Conservation (phyloP, 2,888 invertebrate species). For the Acanthosepion lycidas region DNA sequence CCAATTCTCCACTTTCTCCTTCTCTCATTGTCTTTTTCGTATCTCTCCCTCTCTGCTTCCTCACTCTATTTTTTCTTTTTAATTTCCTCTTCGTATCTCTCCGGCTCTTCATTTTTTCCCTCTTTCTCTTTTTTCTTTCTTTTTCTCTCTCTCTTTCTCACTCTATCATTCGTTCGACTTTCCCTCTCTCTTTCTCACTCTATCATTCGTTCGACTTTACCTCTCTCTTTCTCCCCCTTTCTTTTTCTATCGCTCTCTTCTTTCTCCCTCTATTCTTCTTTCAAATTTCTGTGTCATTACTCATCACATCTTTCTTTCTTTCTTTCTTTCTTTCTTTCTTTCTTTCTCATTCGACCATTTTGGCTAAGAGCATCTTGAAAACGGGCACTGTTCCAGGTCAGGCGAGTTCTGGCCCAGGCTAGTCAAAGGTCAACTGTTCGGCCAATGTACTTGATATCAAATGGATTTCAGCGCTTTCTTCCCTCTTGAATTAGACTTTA, state of each 20-base stretch:
- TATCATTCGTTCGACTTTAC: not conserved
- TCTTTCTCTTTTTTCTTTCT: not conserved
- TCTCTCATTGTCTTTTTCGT: not conserved
- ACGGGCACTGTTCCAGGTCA: slow-evolving; percentile 2
- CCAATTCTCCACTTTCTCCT: not conserved
- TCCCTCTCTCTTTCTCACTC: not conserved
- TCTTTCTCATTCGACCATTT: not conserved
- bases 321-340: not conserved
- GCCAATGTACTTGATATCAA: slow-evolving; percentile 12
- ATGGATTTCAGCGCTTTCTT: slow-evolving; percentile 12
- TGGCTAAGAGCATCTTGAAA: not conserved
- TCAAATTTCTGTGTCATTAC: not conserved
- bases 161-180: not conserved
- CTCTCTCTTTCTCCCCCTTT: too few relatives aligned
- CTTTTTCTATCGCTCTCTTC: not conserved
- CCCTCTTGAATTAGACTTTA: not conserved
- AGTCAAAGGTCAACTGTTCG: not conserved
- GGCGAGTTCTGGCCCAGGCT: not conserved
- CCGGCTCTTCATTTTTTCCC: not conserved
- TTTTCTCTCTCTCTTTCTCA: not conserved
- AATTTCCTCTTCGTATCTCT: not conserved
- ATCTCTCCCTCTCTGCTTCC: not conserved
- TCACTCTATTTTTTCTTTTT: not conserved
- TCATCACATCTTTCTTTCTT: not conserved
- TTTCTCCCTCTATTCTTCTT: not conserved